Evolutionary conservation across 2,797 vertebrate species (phyloP).

Genomic region (Basileuterus tristriatus): DNA sequence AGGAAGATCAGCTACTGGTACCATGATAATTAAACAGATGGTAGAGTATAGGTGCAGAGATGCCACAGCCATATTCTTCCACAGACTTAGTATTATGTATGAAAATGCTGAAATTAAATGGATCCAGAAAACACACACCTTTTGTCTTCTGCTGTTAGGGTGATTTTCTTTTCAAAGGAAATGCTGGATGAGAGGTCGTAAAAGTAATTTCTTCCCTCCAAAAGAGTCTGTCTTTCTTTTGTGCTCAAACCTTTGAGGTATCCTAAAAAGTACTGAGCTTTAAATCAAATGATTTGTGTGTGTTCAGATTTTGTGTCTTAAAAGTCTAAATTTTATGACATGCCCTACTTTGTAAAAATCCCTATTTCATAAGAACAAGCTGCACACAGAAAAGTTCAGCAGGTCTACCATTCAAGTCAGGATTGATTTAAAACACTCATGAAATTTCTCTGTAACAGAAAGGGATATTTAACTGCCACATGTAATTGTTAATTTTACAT

Average conservation of each 20-base stretch:
- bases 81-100: not conserved
- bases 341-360: not conserved
- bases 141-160: not conserved
- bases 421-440: not conserved
- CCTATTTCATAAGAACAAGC: not conserved
- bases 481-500: not conserved
- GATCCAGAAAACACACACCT: not conserved
- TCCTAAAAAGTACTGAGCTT: not conserved
- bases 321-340: not conserved
- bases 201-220: not conserved
- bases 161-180: not conserved
- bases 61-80: not conserved
- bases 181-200: not conserved
- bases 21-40: not conserved
- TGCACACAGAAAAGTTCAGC: not conserved
- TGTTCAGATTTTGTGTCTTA: not conserved
- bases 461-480: not conserved
- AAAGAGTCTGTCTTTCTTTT: not conserved
- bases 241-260: not conserved
- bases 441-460: slow-evolving; percentile 3
- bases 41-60: not conserved
- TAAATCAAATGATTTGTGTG: not conserved
- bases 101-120: not conserved
- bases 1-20: not conserved
- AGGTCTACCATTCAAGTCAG: not conserved